Evolutionary conservation across 2,888 invertebrate species (phyloP).

Genomic region (Coelopa pilipes): DNA sequence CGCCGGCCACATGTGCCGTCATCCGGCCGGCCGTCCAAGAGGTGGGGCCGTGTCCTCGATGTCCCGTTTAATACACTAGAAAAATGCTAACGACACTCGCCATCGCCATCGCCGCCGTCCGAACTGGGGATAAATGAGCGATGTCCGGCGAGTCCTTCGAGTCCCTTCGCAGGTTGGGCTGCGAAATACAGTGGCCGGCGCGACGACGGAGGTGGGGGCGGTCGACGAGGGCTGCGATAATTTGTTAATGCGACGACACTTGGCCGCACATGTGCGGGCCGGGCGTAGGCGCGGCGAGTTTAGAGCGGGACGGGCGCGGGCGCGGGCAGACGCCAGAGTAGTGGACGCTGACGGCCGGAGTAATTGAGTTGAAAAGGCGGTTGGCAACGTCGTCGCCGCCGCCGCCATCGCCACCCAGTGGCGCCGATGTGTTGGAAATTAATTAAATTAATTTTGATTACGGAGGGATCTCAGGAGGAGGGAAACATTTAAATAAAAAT

Average conservation of each 20-base stretch:
- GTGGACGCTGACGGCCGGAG: slow-evolving; percentile 31
- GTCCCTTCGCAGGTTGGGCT: slow-evolving; percentile 5
- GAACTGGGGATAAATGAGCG: slow-evolving; percentile 12
- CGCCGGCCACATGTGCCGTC: slow-evolving; percentile 14
- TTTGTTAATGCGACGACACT: slow-evolving; percentile 43
- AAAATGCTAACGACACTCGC: slow-evolving; percentile 30
- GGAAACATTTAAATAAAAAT: no score
- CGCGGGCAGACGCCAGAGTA: not conserved
- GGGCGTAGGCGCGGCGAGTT: slow-evolving; percentile 8
- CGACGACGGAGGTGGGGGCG: slow-evolving; percentile 15
- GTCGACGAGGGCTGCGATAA: slow-evolving; percentile 41
- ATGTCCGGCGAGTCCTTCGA: not conserved
- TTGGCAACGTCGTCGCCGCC: not conserved
- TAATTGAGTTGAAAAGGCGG: slow-evolving; percentile 33
- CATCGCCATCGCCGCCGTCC: not conserved
- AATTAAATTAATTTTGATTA: slow-evolving; percentile 34
- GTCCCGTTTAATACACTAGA: slow-evolving; percentile 32
- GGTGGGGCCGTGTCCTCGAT: no score
- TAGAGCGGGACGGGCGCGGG: not conserved
- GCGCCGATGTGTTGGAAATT: slow-evolving; percentile 22
- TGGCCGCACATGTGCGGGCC: slow-evolving; percentile 24
- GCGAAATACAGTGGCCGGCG: slow-evolving; percentile 5
- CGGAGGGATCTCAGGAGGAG: not conserved
- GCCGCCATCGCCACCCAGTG: not conserved
- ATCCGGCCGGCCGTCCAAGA: no score